These are phyloP conservation scores for Conger conger DNA, from an alignment of 2,113 vertebrate genomes.

Conservation along the genomic window DNA sequence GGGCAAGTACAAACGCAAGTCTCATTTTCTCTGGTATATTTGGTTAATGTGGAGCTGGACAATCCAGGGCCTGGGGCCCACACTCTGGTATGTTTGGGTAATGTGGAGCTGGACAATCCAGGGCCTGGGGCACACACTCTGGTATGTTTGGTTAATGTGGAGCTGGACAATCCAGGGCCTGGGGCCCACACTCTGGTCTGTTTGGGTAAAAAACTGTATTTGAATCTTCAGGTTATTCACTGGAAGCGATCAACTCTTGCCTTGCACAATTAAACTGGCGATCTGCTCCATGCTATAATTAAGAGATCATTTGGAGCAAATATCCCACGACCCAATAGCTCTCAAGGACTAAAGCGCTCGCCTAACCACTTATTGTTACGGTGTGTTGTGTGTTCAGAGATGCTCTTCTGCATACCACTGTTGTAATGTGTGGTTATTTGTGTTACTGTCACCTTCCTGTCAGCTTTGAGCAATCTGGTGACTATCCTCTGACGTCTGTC, in stretches of 20 bases:
- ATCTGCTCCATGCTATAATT: not conserved
- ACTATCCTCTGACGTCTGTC: too few relatives aligned
- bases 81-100: not conserved
- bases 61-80: too few relatives aligned
- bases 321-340: not conserved
- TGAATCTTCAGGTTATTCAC: slow-evolving; percentile 20
- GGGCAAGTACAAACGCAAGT: not conserved
- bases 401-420: too few relatives aligned
- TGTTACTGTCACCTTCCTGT: too few relatives aligned
- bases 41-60: too few relatives aligned
- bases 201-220: not conserved
- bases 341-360: not conserved
- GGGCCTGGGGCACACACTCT: too few relatives aligned
- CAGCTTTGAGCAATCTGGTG: too few relatives aligned
- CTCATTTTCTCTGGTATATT: not conserved
- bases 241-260: not conserved
- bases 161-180: not conserved
- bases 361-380: not conserved
- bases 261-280: not conserved
- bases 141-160: not conserved
- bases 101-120: not conserved
- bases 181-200: too few relatives aligned
- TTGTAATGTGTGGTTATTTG: too few relatives aligned
- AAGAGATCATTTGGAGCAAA: not conserved
- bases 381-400: too few relatives aligned